phyloP scores from a whole-genome alignment of 2,113 vertebrate genomes.

The Maccullochella peelii region DNA sequence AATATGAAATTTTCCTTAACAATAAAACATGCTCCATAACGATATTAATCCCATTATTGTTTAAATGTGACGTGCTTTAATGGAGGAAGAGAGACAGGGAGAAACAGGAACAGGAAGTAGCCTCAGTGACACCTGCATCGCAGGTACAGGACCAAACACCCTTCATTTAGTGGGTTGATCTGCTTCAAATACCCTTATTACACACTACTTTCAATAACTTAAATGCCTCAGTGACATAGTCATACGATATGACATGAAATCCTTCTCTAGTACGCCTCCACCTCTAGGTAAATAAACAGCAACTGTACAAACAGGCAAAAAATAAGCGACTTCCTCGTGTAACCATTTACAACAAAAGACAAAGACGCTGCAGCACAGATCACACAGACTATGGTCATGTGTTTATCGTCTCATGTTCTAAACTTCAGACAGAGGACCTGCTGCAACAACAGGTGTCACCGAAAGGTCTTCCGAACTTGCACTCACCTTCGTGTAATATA shows the following conservation, averaged over 20 bases:
- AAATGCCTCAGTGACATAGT: background rate
- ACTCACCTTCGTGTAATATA: conserved; percentile 93
- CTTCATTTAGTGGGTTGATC: background rate
- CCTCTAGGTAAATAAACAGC: conserved; percentile 35
- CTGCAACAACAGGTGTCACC: conserved; percentile 79
- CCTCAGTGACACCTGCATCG: conserved; percentile 58
- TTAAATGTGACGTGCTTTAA: background rate
- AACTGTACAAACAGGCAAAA: background rate
- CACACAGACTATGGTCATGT: background rate
- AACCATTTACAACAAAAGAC: background rate
- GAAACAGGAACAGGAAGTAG: conserved; percentile 76
- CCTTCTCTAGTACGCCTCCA: background rate
- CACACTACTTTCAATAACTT: background rate
- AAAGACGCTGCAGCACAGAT: background rate
- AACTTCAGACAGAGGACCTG: conserved; percentile 48
- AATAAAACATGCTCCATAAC: background rate
- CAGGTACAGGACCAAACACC: conserved; percentile 55
- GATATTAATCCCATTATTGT: background rate
- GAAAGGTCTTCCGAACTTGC: conserved; percentile 64
- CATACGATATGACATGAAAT: background rate
- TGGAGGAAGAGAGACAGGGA: conserved; percentile 3
- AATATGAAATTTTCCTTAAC: background rate
- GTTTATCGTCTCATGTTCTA: background rate
- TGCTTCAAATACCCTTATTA: background rate
- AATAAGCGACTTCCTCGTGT: conserved; percentile 44